phyloP scores from a whole-genome alignment of 2,888 invertebrate species.

The Brenthis daphne region DNA sequence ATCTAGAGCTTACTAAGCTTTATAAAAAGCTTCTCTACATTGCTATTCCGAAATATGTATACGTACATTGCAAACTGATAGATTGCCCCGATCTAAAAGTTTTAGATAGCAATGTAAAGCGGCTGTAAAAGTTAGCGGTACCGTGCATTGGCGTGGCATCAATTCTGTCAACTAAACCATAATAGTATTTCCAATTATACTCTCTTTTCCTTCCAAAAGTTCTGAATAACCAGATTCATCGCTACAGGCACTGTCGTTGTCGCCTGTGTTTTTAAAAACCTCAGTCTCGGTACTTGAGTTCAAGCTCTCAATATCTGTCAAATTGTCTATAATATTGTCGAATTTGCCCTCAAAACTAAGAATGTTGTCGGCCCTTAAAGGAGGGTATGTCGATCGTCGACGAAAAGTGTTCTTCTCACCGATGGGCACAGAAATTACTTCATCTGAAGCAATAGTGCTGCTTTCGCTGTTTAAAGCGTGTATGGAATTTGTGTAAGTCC shows the following conservation, averaged over 20 bases:
- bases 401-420: slow-evolving; percentile 74
- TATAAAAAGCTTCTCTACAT: background rate
- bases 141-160: slow-evolving; percentile 32
- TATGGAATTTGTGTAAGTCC: slow-evolving; percentile 53
- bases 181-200: slow-evolving; percentile 75
- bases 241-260: slow-evolving; percentile 91
- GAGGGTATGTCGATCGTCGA: slow-evolving; percentile 74
- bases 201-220: slow-evolving; percentile 81
- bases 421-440: slow-evolving; percentile 75
- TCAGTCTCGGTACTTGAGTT: slow-evolving; percentile 73
- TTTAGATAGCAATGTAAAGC: background rate
- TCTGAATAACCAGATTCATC: slow-evolving; percentile 97
- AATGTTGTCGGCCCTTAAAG: slow-evolving; percentile 58
- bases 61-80: too few species aligned
- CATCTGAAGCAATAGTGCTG: slow-evolving; percentile 48
- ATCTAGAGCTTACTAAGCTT: background rate
- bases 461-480: slow-evolving; percentile 45
- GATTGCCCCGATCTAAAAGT: background rate
- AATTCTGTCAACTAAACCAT: slow-evolving; percentile 61
- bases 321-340: slow-evolving; percentile 70
- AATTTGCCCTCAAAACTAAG: slow-evolving; percentile 66
- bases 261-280: slow-evolving; percentile 78
- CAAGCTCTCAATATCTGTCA: slow-evolving; percentile 68
- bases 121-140: slow-evolving; percentile 29
- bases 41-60: background rate